Base-by-base conservation (phyloP, 2,797 vertebrate genomes). In the Neoniphon sammara region DNA sequence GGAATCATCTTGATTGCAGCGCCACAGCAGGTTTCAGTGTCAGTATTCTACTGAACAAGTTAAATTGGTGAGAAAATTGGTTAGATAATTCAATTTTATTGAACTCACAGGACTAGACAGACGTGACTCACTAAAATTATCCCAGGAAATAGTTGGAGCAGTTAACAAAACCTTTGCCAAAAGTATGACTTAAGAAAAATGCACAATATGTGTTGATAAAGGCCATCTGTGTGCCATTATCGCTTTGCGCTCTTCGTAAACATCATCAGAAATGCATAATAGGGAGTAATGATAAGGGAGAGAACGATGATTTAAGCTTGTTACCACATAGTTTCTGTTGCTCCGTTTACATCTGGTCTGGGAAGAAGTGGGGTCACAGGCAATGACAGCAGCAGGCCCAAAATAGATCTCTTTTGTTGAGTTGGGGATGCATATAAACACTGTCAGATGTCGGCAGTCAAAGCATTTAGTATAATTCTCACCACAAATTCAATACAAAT, bases 181-280 rank as follows among this genome's bases (percentile, higher is more conserved):
- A 44, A 36, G 23, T 50, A 23, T 57, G 18, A 67, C 31, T n/a
- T 18, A n/a, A 65, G 9, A 7, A 55, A 65, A 52, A 73, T 44
- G 46, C 39, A 66, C 27, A 53, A 31, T 57, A 46, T 67, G 59
- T 57, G 44, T 57, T 70, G 65, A 18, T 46, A 53, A 2, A 0
- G 20, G 14, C 70, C 78, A 83, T 81, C 64, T 85, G 82, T 53
- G 34, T 42, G 14, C 58, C 20, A 75, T 87, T 72, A 66, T 76
- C 17, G 2, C 49, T 47, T 20, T 11, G 58, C 49, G 31, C 56
- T 59, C n/a, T 20, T 75, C 31, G 82, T 68, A 74, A 82, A 68
- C 62, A 77, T 64, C 31, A 66, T 71, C 49, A 67, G 72, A 76
- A 81, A 82, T 49, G 57, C 67, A 66, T 36, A 73, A 78, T 63